phyloP scores from a whole-genome alignment of 1,140 invertebrate species.

The Delia radicum region DNA sequence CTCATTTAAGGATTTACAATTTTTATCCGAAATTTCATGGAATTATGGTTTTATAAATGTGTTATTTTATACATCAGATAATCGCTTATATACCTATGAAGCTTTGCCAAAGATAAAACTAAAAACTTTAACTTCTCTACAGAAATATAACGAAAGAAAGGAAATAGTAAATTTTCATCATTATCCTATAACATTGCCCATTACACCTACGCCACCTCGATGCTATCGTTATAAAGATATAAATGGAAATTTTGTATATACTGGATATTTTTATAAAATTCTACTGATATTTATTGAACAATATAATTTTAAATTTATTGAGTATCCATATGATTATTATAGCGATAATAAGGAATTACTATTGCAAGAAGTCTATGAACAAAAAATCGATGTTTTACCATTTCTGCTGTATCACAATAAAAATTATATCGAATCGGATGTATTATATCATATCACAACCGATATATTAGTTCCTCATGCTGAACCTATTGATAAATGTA shows the following conservation, averaged over 20 bases:
- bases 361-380: neutral
- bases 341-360: neutral
- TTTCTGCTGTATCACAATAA: neutral
- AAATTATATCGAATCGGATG: neutral
- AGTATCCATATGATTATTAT: neutral
- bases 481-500: neutral
- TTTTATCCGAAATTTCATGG: neutral
- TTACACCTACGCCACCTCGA: constrained; percentile 9
- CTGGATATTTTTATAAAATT: constrained; percentile 2
- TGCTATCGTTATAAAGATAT: neutral
- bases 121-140: neutral
- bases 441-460: neutral
- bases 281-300: neutral
- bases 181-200: neutral
- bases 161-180: constrained; percentile 2
- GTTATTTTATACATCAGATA: neutral
- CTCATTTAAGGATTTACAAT: neutral
- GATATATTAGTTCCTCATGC: neutral
- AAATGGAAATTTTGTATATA: neutral
- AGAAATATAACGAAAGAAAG: neutral
- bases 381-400: neutral
- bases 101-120: neutral
- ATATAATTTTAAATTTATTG: constrained; percentile 5
- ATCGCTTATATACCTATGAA: neutral
- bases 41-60: constrained; percentile 5